Percentiles rank a stretch among this genome's conserved stretches.
phyloP scores from a whole-genome alignment of 2,113 vertebrate species.

The Romanogobio albipinnatus region DNA sequence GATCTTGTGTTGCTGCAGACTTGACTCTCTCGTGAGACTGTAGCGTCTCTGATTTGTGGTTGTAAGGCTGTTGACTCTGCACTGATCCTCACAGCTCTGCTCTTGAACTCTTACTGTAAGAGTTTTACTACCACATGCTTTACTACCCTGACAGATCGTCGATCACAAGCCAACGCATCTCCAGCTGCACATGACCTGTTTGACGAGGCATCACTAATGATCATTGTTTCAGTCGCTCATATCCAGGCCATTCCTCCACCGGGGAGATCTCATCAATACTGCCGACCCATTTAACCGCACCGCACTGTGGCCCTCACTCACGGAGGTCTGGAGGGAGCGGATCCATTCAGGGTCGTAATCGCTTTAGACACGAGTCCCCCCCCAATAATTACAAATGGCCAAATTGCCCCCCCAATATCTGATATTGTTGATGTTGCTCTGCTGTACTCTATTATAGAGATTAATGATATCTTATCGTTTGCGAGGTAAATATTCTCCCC shows the following conservation, averaged over 20 bases:
- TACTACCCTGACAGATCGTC: neutral
- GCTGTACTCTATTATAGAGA: too few species aligned
- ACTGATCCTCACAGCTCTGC: neutral
- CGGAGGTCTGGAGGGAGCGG: neutral
- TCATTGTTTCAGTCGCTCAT: neutral
- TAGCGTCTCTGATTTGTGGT: too few species aligned
- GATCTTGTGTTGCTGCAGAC: too few species aligned
- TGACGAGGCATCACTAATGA: neutral
- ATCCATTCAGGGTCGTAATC: neutral
- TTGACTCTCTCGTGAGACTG: too few species aligned
- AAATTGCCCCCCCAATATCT: too few species aligned
- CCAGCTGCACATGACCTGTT: neutral
- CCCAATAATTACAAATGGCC: too few species aligned
- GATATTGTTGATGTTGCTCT: too few species aligned
- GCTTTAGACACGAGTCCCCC: too few species aligned
- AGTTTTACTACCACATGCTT: neutral
- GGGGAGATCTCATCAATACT: slow-evolving; percentile 13
- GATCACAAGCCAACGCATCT: neutral
- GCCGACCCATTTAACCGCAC: neutral
- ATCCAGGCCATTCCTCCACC: neutral
- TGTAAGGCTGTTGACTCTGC: too few species aligned
- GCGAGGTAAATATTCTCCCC: too few species aligned
- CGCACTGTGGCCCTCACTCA: too few species aligned
- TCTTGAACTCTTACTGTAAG: neutral
- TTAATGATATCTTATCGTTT: too few species aligned